Percentiles rank a stretch among this genome's conserved stretches.
These are phyloP conservation scores for Coelinius sp. DNA, from an alignment of 2,888 invertebrate genomes.

Conservation along the genomic window DNA sequence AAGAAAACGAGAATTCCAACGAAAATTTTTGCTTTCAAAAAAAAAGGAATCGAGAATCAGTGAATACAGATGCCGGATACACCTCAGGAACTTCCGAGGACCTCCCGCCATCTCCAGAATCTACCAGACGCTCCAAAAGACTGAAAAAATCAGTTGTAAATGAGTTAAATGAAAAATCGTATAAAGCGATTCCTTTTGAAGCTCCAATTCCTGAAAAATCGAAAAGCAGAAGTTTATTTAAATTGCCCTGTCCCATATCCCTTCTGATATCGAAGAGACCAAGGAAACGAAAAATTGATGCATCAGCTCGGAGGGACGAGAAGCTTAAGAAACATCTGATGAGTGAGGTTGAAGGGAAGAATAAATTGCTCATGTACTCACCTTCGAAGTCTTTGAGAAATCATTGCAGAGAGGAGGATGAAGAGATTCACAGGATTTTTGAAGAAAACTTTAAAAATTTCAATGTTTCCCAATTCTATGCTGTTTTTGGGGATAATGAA, in stretches of 20 bases:
- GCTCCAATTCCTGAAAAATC: conserved; percentile 54
- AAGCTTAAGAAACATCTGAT: conserved; percentile 45
- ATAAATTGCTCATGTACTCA: conserved; percentile 50
- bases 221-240: conserved; percentile 50
- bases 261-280: conserved; percentile 45
- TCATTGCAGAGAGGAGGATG: conserved; percentile 52
- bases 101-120: background rate
- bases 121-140: background rate
- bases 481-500: conserved; percentile 52
- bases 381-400: conserved; percentile 50
- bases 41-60: conserved; percentile 24
- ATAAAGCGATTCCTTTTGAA: conserved; percentile 61
- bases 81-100: conserved; percentile 42
- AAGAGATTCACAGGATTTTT: conserved; percentile 53
- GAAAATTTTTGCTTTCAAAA: too few species aligned
- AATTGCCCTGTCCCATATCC: conserved; percentile 57
- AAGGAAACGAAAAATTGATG: conserved; percentile 40
- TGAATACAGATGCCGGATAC: conserved; percentile 43
- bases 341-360: conserved; percentile 47
- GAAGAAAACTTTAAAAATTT: conserved; percentile 51
- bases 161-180: conserved; percentile 41
- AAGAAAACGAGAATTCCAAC: background rate
- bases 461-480: conserved; percentile 48
- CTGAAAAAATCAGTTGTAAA: background rate
- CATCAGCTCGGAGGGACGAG: conserved; percentile 33